Evolutionary conservation across 64 coral and sea anemone species (phyloP), one percentile per base, ranked within the genome.

Genomic region (Exaiptasia diaphana): DNA sequence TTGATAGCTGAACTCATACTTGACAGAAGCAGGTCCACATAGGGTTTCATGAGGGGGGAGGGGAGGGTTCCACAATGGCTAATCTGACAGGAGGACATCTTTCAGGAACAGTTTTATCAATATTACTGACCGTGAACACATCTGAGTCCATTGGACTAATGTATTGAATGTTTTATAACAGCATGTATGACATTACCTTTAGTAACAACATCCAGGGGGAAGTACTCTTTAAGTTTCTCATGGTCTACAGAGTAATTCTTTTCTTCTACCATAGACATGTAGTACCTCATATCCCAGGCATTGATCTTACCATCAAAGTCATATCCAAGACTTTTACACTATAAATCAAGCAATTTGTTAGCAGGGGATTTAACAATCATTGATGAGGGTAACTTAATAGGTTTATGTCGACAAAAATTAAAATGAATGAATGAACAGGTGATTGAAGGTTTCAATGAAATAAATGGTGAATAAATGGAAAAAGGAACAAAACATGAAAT

Each of bases 141-240:
- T n/a, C n/a, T n/a, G n/a, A n/a, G n/a, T 12, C 0, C 8, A 36
- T 21, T 34, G 48, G 23, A 17, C 29, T 12, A 28, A 15, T 52
- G 32, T 55, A 13, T 32, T 11, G 13, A 30, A 53, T 50, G 24
- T 53, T 75, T 4, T 11, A 63, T 9, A 63, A 63, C n/a, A n/a
- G n/a, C n/a, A n/a, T n/a, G n/a, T n/a, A n/a, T n/a, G 46, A 55
- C 44, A 43, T 38, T 74, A 97, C 94, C 94, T 84, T 92, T 88
- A 20, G 94, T 99, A 50, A 99, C 94, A 74, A 99, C 67, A 44
- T 42, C 21, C 75, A 99, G 68, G 23, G 94, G 94, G 28, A 99
- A 99, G 34, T 99, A 99, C 60, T 99, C 94, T 37, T 99, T 99
- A 9, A 99, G 38, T 42, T 99, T 92, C 37, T 99, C 83, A 42